Evolutionary conservation across 2,888 invertebrate species (phyloP).

Genomic region (Brachylomia viminalis): DNA sequence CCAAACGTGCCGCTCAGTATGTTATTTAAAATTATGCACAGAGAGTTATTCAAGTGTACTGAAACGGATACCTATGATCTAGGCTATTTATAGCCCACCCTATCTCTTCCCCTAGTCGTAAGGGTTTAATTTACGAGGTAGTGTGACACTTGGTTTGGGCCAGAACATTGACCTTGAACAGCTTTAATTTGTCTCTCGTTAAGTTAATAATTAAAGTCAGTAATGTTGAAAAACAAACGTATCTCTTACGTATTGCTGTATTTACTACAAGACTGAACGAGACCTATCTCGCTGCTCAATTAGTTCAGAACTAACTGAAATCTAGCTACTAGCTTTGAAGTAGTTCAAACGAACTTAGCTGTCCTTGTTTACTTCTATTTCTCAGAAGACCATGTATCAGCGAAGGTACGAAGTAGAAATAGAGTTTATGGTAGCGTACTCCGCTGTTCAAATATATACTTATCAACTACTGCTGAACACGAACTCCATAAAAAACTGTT

Average conservation of each 20-base stretch:
- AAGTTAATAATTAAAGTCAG: background rate
- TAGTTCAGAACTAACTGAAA: background rate
- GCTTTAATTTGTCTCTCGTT: background rate
- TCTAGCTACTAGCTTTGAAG: background rate
- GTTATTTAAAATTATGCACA: constrained; percentile 36
- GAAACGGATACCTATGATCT: constrained; percentile 61
- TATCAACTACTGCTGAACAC: background rate
- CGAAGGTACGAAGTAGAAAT: background rate
- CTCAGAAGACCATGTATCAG: background rate
- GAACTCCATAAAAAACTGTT: background rate
- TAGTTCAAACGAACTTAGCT: background rate
- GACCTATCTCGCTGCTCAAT: background rate
- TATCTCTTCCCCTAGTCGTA: constrained; percentile 39
- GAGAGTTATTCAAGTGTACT: constrained; percentile 52
- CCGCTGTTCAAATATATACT: background rate
- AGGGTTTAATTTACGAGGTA: constrained; percentile 45
- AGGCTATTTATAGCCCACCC: constrained; percentile 53
- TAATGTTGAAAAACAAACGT: background rate
- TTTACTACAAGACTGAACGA: background rate
- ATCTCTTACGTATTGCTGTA: background rate
- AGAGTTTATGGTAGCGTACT: background rate
- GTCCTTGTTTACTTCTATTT: background rate
- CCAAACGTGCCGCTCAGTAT: constrained; percentile 6
- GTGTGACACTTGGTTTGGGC: constrained; percentile 27
- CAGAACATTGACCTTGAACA: constrained; percentile 36